Base-by-base conservation (phyloP, 2,113 vertebrate species). In the Myotis davidii region DNA sequence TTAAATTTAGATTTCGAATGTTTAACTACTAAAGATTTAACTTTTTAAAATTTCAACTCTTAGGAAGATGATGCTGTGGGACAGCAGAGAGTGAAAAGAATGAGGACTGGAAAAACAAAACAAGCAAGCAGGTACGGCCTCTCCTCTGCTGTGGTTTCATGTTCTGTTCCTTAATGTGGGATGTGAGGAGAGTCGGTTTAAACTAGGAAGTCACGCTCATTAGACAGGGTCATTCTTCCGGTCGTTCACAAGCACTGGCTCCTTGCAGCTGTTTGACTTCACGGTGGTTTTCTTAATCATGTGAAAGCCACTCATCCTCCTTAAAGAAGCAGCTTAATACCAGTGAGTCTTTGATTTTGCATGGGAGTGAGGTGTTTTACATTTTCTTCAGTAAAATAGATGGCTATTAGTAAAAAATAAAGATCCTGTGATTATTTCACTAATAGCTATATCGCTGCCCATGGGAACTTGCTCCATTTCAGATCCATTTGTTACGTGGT, bases 81-180 rank as follows among this genome's bases (percentile, higher is more conserved):
- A 96, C 98, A 97, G 87, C 97, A 93, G 77, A 97, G 97, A 69
- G 12, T 45, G 25, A 98, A 97, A 96, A 97, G 95, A 96, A 91
- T 86, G 14, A 97, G 96, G 98, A 82, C 97, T 90, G 32, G 97
- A 83, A 97, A 97, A 97, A 25, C 48, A 61, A 98, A 97, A 87
- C 93, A 97, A 95, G n/a, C 92, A 69, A 98, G 90, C 97, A 98
- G 95, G 98, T 98, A 98, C 39, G 96, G 64, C 74, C 61, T 67
- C 0, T 48, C 56, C 67, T 34, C 0, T 85, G 69, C 9, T 0
- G 13, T 54, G 9, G 13, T 10, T 88, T 92, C 73, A 27, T 45
- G 3, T 83, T 73, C 77, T 76, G 16, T 50, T 81, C 67, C 34
- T 72, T 39, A 69, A 56, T 39, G 11, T 92, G 84, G 52, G 25